Percentiles rank a stretch among this genome's conserved stretches.
Conservation (phyloP, 2,797 vertebrate genomes). For the Alca torda region DNA sequence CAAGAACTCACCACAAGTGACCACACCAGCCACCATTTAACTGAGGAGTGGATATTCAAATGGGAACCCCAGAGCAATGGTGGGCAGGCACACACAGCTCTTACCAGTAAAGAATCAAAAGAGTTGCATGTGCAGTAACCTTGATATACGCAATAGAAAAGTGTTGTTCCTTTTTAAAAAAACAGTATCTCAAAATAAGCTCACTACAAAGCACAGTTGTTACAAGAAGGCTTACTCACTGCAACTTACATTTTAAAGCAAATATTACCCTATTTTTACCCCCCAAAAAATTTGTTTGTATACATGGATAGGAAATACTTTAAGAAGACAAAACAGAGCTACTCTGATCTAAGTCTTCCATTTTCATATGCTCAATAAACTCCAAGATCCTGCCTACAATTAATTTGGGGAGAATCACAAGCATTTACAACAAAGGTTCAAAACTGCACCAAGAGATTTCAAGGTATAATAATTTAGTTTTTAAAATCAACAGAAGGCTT, state of each 20-base stretch:
- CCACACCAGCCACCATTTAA: background rate
- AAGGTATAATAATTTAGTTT: background rate
- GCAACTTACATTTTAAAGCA: background rate
- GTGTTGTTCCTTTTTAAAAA: background rate
- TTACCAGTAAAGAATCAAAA: background rate
- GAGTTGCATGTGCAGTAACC: background rate
- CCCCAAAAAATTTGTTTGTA: background rate
- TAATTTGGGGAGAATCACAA: background rate
- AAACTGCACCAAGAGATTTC: background rate
- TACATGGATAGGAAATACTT: background rate
- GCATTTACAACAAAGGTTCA: background rate
- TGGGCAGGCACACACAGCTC: background rate
- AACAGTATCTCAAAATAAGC: background rate
- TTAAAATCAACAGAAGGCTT: background rate
- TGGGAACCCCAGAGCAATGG: background rate
- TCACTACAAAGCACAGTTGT: background rate
- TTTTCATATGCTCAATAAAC: background rate
- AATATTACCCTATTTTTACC: background rate
- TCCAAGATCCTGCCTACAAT: background rate
- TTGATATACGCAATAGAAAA: fast-evolving
- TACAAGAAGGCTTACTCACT: background rate
- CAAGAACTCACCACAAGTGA: background rate
- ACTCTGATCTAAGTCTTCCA: background rate
- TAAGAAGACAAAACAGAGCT: background rate
- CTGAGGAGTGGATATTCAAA: background rate